These are phyloP conservation scores for Lytechinus variegatus DNA, from an alignment of 35 echinoderm and acorn worm species.

Conservation along the genomic window DNA sequence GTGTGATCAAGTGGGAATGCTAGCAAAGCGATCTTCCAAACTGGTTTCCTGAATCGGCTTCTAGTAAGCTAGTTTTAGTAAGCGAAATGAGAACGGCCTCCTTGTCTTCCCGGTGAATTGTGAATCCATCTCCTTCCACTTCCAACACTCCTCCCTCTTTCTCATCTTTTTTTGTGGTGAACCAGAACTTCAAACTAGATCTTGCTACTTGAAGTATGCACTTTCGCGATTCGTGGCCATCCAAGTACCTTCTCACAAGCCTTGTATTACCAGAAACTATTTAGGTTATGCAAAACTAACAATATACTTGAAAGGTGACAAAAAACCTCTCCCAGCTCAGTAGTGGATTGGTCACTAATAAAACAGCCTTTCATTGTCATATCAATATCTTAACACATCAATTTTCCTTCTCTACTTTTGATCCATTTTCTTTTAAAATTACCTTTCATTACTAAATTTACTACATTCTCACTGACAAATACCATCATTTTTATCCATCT, in stretches of 20 bases:
- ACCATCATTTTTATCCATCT: not conserved
- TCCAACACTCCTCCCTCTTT: not conserved
- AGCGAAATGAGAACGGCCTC: too few species aligned
- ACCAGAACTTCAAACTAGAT: slow-evolving; percentile 5
- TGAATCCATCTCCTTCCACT: not conserved
- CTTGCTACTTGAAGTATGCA: not conserved
- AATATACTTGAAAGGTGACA: not conserved
- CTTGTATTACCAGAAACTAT: slow-evolving; percentile 13
- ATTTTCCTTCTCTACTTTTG: not conserved
- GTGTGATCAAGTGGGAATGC: too few species aligned
- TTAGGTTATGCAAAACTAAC: not conserved
- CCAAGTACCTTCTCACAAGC: slow-evolving; percentile 25
- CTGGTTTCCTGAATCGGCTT: too few species aligned
- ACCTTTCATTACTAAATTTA: not conserved
- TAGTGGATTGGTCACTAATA: not conserved
- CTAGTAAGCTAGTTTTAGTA: too few species aligned
- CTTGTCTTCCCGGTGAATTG: too few species aligned
- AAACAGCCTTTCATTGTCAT: not conserved
- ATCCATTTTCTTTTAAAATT: not conserved
- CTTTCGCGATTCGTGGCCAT: not conserved
- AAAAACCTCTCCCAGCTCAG: not conserved
- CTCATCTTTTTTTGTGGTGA: not conserved
- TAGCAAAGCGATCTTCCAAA: too few species aligned
- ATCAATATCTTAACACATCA: too few species aligned
- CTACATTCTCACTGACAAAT: not conserved